Evolutionary conservation across 2,888 invertebrate genomes (phyloP).

Genomic region (Drosophila glabriapex): DNA sequence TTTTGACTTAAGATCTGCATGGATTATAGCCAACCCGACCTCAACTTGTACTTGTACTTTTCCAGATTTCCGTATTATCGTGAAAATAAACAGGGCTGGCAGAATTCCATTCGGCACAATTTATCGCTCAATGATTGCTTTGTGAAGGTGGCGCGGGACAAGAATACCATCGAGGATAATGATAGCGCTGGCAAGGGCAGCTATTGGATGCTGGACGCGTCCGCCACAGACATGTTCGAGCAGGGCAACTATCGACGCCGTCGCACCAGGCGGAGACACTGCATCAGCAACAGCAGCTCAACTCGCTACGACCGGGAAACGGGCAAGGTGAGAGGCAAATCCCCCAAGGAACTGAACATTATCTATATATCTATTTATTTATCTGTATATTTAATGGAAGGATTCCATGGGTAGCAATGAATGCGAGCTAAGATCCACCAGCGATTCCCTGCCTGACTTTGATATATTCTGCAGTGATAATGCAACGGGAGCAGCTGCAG

Average conservation of each 20-base stretch:
- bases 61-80: constrained; percentile 91
- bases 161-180: constrained; percentile 84
- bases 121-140: constrained; percentile 93
- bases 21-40: background rate
- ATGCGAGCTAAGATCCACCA: constrained; percentile 49
- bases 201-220: constrained; percentile 92
- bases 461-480: constrained; percentile 66
- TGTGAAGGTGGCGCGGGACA: constrained; percentile 88
- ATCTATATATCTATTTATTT: background rate
- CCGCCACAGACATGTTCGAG: constrained; percentile 94
- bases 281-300: constrained; percentile 59
- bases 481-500: constrained; percentile 22
- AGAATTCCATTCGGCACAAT: constrained; percentile 93
- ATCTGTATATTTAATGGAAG: constrained; percentile 17
- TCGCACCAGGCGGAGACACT: constrained; percentile 87
- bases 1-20: background rate
- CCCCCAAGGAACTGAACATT: background rate
- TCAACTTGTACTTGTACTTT: background rate
- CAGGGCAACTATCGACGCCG: constrained; percentile 93
- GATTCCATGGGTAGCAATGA: constrained; percentile 62
- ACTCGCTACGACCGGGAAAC: constrained; percentile 66
- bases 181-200: constrained; percentile 89
- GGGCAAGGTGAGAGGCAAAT: constrained; percentile 51
- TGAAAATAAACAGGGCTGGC: constrained; percentile 93
- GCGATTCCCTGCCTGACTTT: constrained; percentile 61